A percentile compares a stretch with the other conserved stretches of the same genome.
phyloP scores from a whole-genome alignment of 1,140 invertebrate species.

The Dreissena rostriformis region DNA sequence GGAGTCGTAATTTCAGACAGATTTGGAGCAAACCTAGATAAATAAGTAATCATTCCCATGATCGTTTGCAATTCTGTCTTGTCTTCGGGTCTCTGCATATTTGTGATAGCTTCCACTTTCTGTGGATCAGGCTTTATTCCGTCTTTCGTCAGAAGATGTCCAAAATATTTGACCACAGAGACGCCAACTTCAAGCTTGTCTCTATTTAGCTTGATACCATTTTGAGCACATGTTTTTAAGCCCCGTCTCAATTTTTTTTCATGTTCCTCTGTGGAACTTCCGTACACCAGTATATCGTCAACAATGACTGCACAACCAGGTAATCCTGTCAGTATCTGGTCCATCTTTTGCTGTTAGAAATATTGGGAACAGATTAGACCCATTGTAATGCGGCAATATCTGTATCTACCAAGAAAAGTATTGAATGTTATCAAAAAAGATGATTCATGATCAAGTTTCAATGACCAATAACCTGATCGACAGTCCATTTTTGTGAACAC shows the following conservation, averaged over 20 bases:
- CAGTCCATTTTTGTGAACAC: not conserved
- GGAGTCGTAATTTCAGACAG: constrained; percentile 18
- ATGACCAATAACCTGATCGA: constrained; percentile 12
- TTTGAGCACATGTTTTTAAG: no score
- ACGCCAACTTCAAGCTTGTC: constrained; percentile 11
- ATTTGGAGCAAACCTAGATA: constrained; percentile 16
- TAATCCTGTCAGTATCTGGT: not conserved
- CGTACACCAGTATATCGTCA: constrained; percentile 1
- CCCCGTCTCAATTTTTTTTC: constrained; percentile 6
- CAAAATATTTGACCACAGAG: constrained; percentile 4
- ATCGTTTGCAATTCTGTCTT: constrained; percentile 57
- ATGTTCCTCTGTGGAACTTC: not conserved
- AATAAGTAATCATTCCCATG: constrained; percentile 74
- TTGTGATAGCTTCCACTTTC: not conserved
- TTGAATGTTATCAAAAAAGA: constrained; percentile 69
- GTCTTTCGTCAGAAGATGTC: constrained; percentile 6
- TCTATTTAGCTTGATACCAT: constrained; percentile 1
- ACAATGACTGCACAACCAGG: not conserved
- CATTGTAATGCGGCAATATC: not conserved
- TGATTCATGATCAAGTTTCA: not conserved
- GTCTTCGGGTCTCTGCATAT: constrained; percentile 2
- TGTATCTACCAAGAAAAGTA: constrained; percentile 69
- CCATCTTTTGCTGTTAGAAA: not conserved
- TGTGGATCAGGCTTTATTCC: not conserved
- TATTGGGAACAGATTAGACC: not conserved